phyloP scores from a whole-genome alignment of 2,888 invertebrate genomes.

The Diogma glabrata region DNA sequence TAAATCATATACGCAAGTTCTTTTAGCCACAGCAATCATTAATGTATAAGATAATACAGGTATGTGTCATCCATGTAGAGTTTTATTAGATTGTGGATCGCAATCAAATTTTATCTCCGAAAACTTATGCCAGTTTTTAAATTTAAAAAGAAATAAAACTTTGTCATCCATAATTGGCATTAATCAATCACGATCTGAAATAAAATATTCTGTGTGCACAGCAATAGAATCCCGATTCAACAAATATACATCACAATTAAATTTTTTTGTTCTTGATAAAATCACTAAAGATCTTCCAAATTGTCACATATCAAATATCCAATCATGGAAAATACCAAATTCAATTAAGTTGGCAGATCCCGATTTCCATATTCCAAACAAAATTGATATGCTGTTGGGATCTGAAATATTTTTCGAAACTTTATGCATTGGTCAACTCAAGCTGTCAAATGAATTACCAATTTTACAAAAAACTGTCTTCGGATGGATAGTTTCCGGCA shows the following conservation, averaged over 20 bases:
- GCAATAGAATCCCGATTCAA: not conserved
- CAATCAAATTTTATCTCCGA: too few species aligned
- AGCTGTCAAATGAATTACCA: not conserved
- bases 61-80: not conserved
- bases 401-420: too few species aligned
- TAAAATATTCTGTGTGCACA: too few species aligned
- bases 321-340: not conserved
- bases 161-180: too few species aligned
- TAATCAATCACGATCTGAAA: too few species aligned
- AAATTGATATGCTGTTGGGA: not conserved
- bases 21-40: too few species aligned
- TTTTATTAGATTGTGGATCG: constrained; percentile 1
- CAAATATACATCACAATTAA: too few species aligned
- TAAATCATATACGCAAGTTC: too few species aligned
- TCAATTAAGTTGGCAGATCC: not conserved
- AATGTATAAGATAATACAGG: too few species aligned
- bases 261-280: not conserved
- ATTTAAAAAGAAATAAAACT: not conserved
- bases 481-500: not conserved
- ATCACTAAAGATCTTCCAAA: not conserved
- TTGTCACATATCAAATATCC: not conserved
- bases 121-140: not conserved
- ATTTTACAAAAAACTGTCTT: not conserved
- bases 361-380: not conserved
- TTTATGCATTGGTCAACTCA: not conserved